Evolutionary conservation across 1,140 invertebrate genomes (phyloP).

Genomic region (Agrypnia vestita): DNA sequence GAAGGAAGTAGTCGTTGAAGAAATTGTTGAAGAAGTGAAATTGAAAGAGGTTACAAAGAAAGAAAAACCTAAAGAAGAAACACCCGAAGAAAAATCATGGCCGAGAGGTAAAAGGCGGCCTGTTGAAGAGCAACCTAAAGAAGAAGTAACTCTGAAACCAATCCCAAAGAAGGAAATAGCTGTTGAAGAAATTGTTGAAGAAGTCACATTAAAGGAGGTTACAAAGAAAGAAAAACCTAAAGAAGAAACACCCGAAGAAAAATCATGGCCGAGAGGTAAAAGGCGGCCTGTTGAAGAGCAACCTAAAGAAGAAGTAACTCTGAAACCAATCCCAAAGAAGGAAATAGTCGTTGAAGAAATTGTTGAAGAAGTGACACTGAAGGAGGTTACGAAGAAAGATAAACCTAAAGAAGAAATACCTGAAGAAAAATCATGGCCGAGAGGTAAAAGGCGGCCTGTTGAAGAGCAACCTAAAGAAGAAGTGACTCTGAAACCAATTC

Average conservation of each 20-base stretch:
- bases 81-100: constrained; percentile 64
- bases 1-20: constrained; percentile 66
- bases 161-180: too few species aligned
- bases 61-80: constrained; percentile 66
- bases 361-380: too few species aligned
- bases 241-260: too few species aligned
- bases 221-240: constrained; percentile 59
- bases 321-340: too few species aligned
- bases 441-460: constrained; percentile 12
- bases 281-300: constrained; percentile 57
- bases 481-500: constrained; percentile 53
- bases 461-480: constrained; percentile 61
- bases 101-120: constrained; percentile 67
- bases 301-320: too few species aligned
- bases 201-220: too few species aligned
- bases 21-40: constrained; percentile 65
- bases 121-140: constrained; percentile 62
- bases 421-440: constrained; percentile 58
- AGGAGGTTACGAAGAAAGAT: constrained; percentile 60
- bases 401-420: constrained; percentile 60
- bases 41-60: constrained; percentile 47
- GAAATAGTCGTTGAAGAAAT: too few species aligned
- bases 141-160: constrained; percentile 53
- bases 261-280: constrained; percentile 63
- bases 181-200: too few species aligned